Conservation (phyloP, 2,797 vertebrate species). For the Podargus strigoides region DNA sequence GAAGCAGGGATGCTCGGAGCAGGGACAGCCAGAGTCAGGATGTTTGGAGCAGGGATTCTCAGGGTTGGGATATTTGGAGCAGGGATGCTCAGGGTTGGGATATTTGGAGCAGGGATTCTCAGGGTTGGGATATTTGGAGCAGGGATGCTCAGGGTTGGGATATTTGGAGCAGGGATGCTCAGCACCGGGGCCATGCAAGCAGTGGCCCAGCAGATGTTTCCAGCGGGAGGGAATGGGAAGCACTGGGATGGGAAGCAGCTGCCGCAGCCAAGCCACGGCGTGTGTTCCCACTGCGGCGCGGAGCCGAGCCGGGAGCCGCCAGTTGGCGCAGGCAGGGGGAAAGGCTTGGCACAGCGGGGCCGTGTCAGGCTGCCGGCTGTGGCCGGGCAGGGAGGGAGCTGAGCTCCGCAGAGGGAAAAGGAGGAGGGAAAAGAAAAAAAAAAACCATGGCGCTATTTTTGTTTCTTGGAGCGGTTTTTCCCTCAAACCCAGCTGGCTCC, state of each 20-base stretch:
- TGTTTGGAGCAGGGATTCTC: neutral
- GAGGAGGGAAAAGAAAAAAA: neutral
- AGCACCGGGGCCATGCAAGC: accelerated
- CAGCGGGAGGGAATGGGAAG: too few relatives aligned
- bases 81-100: neutral
- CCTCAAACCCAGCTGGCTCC: slow-evolving; percentile 45
- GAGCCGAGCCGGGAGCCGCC: neutral
- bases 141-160: too few relatives aligned
- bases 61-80: accelerated
- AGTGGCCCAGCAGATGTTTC: neutral
- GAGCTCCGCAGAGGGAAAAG: slow-evolving; percentile 5
- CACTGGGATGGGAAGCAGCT: neutral
- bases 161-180: neutral
- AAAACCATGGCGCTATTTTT: neutral
- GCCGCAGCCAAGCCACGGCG: neutral
- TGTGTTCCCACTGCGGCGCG: neutral
- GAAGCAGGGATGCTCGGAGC: neutral
- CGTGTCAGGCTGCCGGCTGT: neutral
- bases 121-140: too few relatives aligned
- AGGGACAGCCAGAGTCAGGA: neutral
- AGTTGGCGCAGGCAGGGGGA: neutral
- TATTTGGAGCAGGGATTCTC: neutral
- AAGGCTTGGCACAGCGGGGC: neutral
- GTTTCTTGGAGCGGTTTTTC: neutral
- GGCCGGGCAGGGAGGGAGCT: neutral